Evolutionary conservation across 1,140 invertebrate genomes (phyloP).

Genomic region (Lepidurus apus): DNA sequence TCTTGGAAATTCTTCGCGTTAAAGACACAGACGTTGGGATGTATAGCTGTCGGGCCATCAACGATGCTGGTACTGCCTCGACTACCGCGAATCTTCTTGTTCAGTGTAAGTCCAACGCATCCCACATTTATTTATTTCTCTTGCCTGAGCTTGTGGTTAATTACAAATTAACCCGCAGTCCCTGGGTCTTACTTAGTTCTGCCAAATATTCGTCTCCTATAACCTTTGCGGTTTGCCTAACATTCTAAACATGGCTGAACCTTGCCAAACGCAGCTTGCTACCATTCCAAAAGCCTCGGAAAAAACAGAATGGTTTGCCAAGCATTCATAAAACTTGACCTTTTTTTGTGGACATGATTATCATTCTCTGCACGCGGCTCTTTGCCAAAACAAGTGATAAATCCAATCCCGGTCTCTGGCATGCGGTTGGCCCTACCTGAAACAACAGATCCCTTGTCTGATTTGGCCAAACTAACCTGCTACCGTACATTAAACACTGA

Average conservation of each 20-base stretch:
- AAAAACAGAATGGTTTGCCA: not conserved
- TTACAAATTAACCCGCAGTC: not conserved
- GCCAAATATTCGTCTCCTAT: not conserved
- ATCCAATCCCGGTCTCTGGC: too few species aligned
- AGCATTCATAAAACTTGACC: not conserved
- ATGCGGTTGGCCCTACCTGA: too few species aligned
- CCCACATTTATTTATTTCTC: not conserved
- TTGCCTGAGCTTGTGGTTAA: not conserved
- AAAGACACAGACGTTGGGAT: constrained; percentile 65
- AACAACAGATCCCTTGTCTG: too few species aligned
- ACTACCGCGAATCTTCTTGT: constrained; percentile 67
- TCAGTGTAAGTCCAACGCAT: constrained; percentile 13
- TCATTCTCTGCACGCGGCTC: too few species aligned
- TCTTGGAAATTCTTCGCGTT: constrained; percentile 59
- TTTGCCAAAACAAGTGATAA: too few species aligned
- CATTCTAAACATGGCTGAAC: not conserved
- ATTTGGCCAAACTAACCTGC: too few species aligned
- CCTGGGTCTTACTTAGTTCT: not conserved
- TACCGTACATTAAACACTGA: too few species aligned
- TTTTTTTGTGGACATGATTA: too few species aligned
- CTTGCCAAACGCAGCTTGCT: not conserved
- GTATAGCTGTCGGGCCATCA: constrained; percentile 71
- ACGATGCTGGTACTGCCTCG: constrained; percentile 68
- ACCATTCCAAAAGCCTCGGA: not conserved
- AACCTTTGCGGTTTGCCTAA: not conserved